Percentiles rank a stretch among this genome's conserved stretches.
Conservation (phyloP, 2,888 invertebrate genomes). For the Cheiracanthium punctorium region DNA sequence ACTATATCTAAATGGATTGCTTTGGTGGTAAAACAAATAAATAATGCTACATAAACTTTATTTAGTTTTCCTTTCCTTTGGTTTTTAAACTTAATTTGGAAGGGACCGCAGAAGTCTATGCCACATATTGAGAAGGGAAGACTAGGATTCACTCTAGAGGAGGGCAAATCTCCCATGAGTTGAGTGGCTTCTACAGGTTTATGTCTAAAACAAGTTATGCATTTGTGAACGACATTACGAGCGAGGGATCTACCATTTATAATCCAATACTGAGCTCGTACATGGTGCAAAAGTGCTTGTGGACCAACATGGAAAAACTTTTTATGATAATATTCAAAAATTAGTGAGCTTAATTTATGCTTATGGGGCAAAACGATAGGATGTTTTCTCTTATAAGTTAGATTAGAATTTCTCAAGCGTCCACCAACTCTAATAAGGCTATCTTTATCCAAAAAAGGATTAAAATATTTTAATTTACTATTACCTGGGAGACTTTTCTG, state of each 20-base stretch:
- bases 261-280: neutral
- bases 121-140: constrained; percentile 8
- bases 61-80: constrained; percentile 7
- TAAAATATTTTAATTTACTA: neutral
- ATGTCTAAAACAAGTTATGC: constrained; percentile 18
- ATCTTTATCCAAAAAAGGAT: neutral
- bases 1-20: constrained; percentile 12
- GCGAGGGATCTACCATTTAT: neutral
- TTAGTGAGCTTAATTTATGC: neutral
- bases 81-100: constrained; percentile 2
- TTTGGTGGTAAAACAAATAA: constrained; percentile 11
- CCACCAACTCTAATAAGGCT: neutral
- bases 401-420: neutral
- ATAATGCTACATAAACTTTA: constrained; percentile 18
- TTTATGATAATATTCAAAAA: neutral
- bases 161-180: constrained; percentile 42
- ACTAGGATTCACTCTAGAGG: neutral
- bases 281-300: neutral
- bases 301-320: neutral
- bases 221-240: constrained; percentile 20
- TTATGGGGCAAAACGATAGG: neutral
- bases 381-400: neutral
- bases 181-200: constrained; percentile 6
- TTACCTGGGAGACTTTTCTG: too few species aligned
- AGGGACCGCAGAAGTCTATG: constrained; percentile 30